phyloP scores from a whole-genome alignment of 1,140 invertebrate genomes.

The Lepeophtheirus salmonis region DNA sequence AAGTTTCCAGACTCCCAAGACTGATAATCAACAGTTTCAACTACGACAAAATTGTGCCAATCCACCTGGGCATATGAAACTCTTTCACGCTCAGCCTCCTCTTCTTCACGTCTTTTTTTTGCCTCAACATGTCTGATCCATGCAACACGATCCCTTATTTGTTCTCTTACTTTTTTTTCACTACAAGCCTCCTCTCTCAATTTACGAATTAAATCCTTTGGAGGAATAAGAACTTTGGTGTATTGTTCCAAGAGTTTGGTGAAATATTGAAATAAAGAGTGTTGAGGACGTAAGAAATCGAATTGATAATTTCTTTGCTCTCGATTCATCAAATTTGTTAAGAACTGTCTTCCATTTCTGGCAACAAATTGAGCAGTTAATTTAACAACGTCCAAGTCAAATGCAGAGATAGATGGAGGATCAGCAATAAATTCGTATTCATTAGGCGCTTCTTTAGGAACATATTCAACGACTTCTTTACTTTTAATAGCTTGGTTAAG shows the following conservation, averaged over 20 bases:
- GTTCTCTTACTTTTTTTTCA: conserved; percentile 57
- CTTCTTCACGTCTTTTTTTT: conserved; percentile 75
- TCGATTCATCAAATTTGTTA: conserved; percentile 93
- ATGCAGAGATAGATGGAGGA: conserved; percentile 93
- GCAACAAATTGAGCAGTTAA: conserved; percentile 97
- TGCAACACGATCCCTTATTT: conserved; percentile 81
- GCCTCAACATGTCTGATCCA: conserved; percentile 88
- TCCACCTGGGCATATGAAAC: conserved; percentile 41
- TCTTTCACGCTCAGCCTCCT: conserved; percentile 70
- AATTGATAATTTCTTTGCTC: conserved; percentile 97
- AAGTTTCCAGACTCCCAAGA: conserved; percentile 86
- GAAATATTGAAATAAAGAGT: conserved; percentile 96
- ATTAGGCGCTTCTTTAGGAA: conserved; percentile 81
- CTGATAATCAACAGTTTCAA: conserved; percentile 97
- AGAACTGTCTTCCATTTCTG: conserved; percentile 87
- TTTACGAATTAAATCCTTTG: conserved; percentile 65
- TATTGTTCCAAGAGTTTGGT: conserved; percentile 95
- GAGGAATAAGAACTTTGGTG: conserved; percentile 81
- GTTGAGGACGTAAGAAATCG: conserved; percentile 93
- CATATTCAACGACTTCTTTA: conserved; percentile 63
- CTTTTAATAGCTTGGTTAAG: conserved; percentile 65
- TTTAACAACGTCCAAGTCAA: conserved; percentile 95
- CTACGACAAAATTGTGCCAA: conserved; percentile 99
- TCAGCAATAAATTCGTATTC: conserved; percentile 97
- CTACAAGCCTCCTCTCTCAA: conserved; percentile 56